Conservation (phyloP, 2,113 vertebrate genomes). For the Uria aalge region DNA sequence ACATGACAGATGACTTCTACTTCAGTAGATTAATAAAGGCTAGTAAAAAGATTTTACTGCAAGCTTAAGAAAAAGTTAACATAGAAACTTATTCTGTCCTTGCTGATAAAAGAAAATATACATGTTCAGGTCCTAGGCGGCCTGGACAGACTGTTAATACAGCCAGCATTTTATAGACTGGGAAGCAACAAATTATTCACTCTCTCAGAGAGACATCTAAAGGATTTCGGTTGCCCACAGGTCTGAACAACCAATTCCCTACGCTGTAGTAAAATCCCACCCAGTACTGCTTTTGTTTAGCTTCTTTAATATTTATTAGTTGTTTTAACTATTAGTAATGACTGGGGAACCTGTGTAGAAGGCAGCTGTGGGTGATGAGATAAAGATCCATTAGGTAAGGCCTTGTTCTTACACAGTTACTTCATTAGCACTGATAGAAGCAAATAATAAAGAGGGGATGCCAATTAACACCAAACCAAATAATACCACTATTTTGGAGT, state of each 20-base stretch:
- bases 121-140: rapidly evolving
- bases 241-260: background rate
- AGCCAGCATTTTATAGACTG: background rate
- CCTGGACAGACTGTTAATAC: background rate
- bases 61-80: background rate
- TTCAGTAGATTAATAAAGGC: background rate
- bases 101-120: background rate
- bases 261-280: background rate
- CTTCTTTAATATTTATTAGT: background rate
- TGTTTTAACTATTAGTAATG: background rate
- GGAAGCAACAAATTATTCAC: background rate
- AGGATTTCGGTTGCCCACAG: background rate
- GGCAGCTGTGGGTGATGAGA: background rate
- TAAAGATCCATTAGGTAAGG: background rate
- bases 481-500: background rate
- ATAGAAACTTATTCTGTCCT: background rate
- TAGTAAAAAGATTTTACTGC: background rate
- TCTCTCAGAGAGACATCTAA: background rate
- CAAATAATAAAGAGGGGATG: background rate
- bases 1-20: background rate
- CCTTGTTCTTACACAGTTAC: background rate
- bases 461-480: background rate
- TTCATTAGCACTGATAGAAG: background rate
- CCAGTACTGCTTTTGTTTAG: background rate
- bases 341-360: background rate